Conservation (phyloP, 2,888 invertebrate species). For the Catocala fraxini region DNA sequence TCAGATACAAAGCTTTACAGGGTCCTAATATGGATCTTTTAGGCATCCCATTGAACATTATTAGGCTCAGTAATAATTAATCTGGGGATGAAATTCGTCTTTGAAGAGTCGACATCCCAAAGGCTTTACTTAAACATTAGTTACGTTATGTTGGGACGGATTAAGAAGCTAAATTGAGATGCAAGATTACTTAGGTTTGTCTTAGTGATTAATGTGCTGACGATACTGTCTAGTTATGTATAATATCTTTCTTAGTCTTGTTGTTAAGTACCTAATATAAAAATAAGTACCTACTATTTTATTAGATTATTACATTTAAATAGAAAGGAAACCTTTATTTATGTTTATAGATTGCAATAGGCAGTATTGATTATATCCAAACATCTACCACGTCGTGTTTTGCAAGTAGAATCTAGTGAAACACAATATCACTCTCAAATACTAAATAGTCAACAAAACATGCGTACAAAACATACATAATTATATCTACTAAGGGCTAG, state of each 20-base stretch:
- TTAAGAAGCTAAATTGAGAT: slow-evolving; percentile 26
- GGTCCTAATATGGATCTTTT: slow-evolving; percentile 22
- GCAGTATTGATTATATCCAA: no score
- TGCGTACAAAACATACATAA: no score
- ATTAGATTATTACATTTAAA: no score
- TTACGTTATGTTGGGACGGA: slow-evolving; percentile 19
- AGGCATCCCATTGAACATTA: slow-evolving; percentile 33
- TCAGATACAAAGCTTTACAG: neutral
- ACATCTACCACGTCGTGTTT: no score
- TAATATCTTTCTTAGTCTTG: neutral
- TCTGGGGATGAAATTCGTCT: slow-evolving; percentile 26
- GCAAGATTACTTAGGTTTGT: slow-evolving; percentile 11
- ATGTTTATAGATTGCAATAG: no score
- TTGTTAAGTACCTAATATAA: no score
- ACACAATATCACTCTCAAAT: no score
- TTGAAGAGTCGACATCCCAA: slow-evolving; percentile 27
- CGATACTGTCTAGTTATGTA: neutral
- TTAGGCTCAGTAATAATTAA: slow-evolving; percentile 38
- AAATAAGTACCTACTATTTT: no score
- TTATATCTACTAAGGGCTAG: no score
- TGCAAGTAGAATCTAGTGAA: no score
- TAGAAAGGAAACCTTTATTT: no score
- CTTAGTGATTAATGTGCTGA: slow-evolving; percentile 11
- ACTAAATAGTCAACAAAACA: no score
- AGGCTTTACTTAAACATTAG: slow-evolving; percentile 34